Base-by-base conservation (phyloP, 1,140 invertebrate species). In the Cydia fagiglandana region DNA sequence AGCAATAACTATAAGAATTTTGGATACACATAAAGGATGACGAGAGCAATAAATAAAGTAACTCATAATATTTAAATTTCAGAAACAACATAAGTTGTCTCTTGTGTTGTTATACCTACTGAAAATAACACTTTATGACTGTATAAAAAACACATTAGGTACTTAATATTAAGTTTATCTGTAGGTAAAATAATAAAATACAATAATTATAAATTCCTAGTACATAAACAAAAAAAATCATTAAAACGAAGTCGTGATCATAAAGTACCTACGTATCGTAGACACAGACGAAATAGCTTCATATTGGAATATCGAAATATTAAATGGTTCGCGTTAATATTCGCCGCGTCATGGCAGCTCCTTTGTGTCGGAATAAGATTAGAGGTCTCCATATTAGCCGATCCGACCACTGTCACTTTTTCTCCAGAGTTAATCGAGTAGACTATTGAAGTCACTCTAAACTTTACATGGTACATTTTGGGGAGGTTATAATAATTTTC, bases 291-390 rank as follows among this genome's bases (percentile, higher is more conserved):
- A 85, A 90, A 90, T 85, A 79, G 76, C 80, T 85, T 82, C 80
- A 83, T 86, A 88, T 88, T 83, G 81, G 84, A 88, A 89, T 90
- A 91, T 86, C 88, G 89, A 91, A 90, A 92, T 91, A 90, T 91
- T 90, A 90, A 91, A 91, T 89, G 87, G 86, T 90, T 91, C 77
- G 86, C 85, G 85, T 88, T 81, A 82, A 89, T 84, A 88, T 88
- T 83, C 78, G 89, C 89, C 80, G 77, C 81, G 91, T 92, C 91
- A 92, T 91, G 88, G 87, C 88, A 86, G 86, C 84, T 90, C 87
- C 84, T 90, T 91, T 92, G 91, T 92, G 84, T 83, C 78, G 78
- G 82, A 82, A 88, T 81, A 77, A 88, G 89, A 91, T 91, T 90
- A 92, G 86, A 90, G 80, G 78, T 82, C 83, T 84, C 83, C 84